phyloP scores from a whole-genome alignment of 2,888 invertebrate genomes.

The Sicus ferrugineus region DNA sequence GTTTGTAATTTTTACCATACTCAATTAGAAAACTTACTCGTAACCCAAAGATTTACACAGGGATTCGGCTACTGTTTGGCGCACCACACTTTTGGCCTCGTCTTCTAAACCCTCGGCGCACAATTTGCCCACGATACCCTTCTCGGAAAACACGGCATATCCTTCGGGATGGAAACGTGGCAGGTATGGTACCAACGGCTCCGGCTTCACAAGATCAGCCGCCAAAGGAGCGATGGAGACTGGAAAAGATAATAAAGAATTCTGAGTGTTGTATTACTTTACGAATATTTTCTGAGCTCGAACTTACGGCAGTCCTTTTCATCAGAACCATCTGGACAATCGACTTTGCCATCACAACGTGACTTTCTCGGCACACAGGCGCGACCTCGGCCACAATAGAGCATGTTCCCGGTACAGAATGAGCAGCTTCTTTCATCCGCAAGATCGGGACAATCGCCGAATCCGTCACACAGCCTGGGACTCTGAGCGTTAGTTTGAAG shows the following conservation, averaged over 20 bases:
- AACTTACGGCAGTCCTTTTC: slow-evolving; percentile 85
- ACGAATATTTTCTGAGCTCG: not conserved
- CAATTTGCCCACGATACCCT: slow-evolving; percentile 80
- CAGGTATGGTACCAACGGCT: slow-evolving; percentile 74
- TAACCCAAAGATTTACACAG: slow-evolving; percentile 80
- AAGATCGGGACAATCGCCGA: slow-evolving; percentile 84
- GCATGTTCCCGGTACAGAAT: slow-evolving; percentile 75
- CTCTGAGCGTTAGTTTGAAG: slow-evolving; percentile 79
- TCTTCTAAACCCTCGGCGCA: slow-evolving; percentile 81
- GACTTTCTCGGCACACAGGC: slow-evolving; percentile 76
- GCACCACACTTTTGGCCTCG: slow-evolving; percentile 64
- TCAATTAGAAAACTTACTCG: slow-evolving; percentile 68
- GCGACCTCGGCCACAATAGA: slow-evolving; percentile 83
- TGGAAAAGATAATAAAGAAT: too few species aligned
- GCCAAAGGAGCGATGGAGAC: slow-evolving; percentile 80
- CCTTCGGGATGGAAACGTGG: slow-evolving; percentile 77
- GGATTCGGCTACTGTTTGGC: slow-evolving; percentile 77
- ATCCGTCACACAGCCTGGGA: slow-evolving; percentile 83
- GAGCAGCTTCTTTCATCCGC: slow-evolving; percentile 82
- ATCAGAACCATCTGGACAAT: slow-evolving; percentile 88
- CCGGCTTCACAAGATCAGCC: slow-evolving; percentile 70
- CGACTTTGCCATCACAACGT: slow-evolving; percentile 82
- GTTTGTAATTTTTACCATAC: not conserved
- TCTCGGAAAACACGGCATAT: slow-evolving; percentile 86
- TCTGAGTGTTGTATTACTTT: too few species aligned